Evolutionary conservation across 2,113 vertebrate species (phyloP), one percentile per base, ranked within the genome.

Genomic region (Rhombomys opimus): DNA sequence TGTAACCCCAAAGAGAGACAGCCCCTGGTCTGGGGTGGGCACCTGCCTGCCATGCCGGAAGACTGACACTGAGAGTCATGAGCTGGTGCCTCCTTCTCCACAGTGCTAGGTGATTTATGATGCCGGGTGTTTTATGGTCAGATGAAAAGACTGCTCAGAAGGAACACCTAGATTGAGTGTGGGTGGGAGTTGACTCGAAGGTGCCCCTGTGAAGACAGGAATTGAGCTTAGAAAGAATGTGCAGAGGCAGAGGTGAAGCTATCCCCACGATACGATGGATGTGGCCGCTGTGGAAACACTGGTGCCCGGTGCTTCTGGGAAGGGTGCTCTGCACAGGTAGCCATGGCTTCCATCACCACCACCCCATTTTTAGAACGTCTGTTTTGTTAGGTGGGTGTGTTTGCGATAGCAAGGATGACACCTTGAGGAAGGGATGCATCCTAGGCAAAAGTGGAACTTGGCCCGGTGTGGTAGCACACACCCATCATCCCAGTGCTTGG

Each of bases 111-210:
- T 13, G 6, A 22, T 46, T 78, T 57, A 4, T 30, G 5, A 20
- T 2, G 6, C 18, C 72, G 70, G 35, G 57, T 1, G 80, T 67
- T 46, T 77, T 85, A 59, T 32, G 14, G 84, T 25, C 50, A 75
- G 76, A 82, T 25, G 59, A 22, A 50, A 70, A 75, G 91, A 65
- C 65, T 90, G 20, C 38, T 72, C 75, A 72, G 87, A 87, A 88
- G 52, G 87, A 15, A 11, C 68, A 61, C 41, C 25, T 46, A 18
- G 35, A 41, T 0, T 12, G 86, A 68, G n/a, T 46, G 35, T 59
- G 10, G 50, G 41, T n/a, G 52, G 82, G 78, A 65, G 46, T 27
- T 18, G 20, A 63, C 38, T n/a, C 82, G 72, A 76, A 35, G 23
- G 27, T 0, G 0, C 52, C n/a, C 25, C 63, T 72, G 0, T 38